A percentile compares a stretch with the other conserved stretches of the same genome.
These are phyloP conservation scores for Agelaius tricolor DNA, from an alignment of 2,113 vertebrate genomes.

Conservation along the genomic window DNA sequence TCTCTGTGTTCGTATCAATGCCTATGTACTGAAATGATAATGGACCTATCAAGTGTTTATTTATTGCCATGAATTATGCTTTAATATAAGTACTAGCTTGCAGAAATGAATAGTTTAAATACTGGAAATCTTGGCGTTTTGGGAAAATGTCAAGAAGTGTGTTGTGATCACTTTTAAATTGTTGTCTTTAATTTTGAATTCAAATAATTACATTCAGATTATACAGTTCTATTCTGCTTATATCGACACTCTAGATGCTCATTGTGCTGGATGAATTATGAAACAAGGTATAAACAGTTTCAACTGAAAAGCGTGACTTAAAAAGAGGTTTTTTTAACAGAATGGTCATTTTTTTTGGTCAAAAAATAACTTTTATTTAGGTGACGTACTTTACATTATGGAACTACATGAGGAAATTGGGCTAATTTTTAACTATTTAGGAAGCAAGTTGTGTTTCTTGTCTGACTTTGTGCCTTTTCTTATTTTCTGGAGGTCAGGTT, in stretches of 20 bases:
- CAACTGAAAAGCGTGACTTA: background rate
- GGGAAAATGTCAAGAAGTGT: background rate
- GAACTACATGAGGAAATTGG: background rate
- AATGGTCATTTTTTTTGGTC: background rate
- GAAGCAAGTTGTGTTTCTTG: conserved; percentile 74
- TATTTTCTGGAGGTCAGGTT: conserved; percentile 99
- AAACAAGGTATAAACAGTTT: background rate
- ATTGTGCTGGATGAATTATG: background rate
- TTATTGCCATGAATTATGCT: background rate
- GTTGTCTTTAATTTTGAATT: background rate
- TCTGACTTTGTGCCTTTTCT: conserved; percentile 99
- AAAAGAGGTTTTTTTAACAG: background rate
- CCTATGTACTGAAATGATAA: background rate
- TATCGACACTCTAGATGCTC: background rate
- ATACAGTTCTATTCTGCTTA: background rate
- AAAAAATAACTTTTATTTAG: background rate
- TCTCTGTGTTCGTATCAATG: conserved; percentile 32
- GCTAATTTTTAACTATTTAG: background rate
- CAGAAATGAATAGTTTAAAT: background rate
- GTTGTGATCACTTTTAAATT: background rate
- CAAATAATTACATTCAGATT: background rate
- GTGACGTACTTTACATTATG: background rate
- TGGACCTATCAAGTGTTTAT: background rate
- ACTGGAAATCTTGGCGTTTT: background rate
- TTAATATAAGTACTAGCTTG: background rate